phyloP scores from a whole-genome alignment of 2,888 invertebrate genomes.

The Zhengitettix transpicula region DNA sequence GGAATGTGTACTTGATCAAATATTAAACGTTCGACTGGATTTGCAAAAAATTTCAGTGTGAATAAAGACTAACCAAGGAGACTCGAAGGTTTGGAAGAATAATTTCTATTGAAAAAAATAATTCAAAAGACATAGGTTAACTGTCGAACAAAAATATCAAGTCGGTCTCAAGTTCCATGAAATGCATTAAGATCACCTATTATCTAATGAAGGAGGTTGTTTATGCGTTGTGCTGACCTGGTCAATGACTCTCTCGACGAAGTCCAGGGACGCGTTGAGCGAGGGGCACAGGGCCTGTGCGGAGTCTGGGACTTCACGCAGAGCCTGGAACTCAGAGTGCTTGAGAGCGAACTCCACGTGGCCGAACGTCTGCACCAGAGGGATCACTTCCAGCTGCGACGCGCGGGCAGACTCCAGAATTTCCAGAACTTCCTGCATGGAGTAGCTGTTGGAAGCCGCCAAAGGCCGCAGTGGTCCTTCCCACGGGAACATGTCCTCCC shows the following conservation, averaged over 20 bases:
- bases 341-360: constrained; percentile 60
- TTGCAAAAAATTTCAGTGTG: too few species aligned
- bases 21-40: too few species aligned
- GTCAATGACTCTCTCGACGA: constrained; percentile 48
- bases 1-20: too few species aligned
- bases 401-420: constrained; percentile 34
- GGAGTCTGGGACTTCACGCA: constrained; percentile 47
- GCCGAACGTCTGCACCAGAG: constrained; percentile 60
- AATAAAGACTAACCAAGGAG: too few species aligned
- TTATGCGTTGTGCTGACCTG: constrained; percentile 32
- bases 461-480: constrained; percentile 36
- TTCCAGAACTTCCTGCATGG: constrained; percentile 30
- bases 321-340: constrained; percentile 37
- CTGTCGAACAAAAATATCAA: too few species aligned
- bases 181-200: too few species aligned
- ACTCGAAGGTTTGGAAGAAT: too few species aligned
- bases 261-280: constrained; percentile 37
- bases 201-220: too few species aligned
- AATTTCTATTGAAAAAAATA: too few species aligned
- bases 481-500: constrained; percentile 73
- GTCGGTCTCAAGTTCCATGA: too few species aligned
- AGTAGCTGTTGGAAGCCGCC: constrained; percentile 42
- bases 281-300: constrained; percentile 59
- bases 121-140: too few species aligned
- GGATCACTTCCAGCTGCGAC: constrained; percentile 49